Conservation (phyloP, 2,797 vertebrate species). For the Pogoniulus pusillus region DNA sequence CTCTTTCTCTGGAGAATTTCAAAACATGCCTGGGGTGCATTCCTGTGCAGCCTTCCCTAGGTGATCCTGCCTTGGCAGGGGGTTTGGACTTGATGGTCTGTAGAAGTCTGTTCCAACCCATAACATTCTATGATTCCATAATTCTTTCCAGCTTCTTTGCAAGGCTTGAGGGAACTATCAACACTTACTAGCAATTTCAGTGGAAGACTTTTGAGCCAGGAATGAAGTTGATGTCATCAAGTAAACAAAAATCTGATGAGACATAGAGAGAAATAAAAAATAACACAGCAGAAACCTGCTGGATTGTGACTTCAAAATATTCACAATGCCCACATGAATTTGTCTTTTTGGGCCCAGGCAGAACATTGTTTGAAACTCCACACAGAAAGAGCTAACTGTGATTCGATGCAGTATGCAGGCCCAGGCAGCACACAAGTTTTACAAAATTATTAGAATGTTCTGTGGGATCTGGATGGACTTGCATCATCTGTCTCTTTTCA, state of each 20-base stretch:
- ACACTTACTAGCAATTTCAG: constrained; percentile 60
- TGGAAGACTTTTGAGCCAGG: constrained; percentile 40
- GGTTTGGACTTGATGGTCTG: no score
- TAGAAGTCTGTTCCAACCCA: no score
- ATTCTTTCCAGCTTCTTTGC: constrained; percentile 60
- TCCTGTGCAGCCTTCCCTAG: no score
- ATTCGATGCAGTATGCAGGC: constrained; percentile 19
- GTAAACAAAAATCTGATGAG: constrained; percentile 63
- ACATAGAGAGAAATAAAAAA: constrained; percentile 63
- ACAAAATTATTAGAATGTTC: not conserved
- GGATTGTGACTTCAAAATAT: constrained; percentile 32
- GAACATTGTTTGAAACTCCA: constrained; percentile 50
- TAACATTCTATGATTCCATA: no score
- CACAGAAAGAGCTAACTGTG: constrained; percentile 19
- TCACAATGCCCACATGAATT: not conserved
- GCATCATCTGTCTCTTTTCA: not conserved
- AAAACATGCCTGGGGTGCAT: no score
- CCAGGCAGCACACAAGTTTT: constrained; percentile 42
- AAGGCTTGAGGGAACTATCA: constrained; percentile 66
- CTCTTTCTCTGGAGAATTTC: no score
- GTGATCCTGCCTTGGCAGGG: no score
- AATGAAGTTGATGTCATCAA: constrained; percentile 50
- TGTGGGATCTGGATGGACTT: constrained; percentile 8
- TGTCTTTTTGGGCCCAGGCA: constrained; percentile 29
- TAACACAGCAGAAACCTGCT: constrained; percentile 50